A percentile compares a stretch with the other conserved stretches of the same genome.
These are phyloP conservation scores for Tetrax tetrax DNA, from an alignment of 2,113 vertebrate genomes.

Conservation along the genomic window DNA sequence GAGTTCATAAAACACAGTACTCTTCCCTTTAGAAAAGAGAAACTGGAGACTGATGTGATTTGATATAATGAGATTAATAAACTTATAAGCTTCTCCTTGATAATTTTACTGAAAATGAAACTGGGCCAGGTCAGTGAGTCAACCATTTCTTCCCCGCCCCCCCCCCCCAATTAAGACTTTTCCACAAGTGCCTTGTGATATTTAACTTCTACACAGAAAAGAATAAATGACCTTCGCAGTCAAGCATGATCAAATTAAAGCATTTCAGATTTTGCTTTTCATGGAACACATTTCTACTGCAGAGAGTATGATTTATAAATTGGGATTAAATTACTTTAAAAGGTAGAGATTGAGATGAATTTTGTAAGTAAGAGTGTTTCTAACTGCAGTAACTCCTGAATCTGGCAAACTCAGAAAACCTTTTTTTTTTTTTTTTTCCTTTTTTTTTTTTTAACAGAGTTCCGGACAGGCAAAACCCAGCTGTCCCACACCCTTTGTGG, in stretches of 20 bases:
- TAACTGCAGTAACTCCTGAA: conserved; percentile 17
- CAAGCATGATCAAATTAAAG: neutral
- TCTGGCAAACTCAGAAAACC: neutral
- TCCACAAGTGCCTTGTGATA: neutral
- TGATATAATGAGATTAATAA: neutral
- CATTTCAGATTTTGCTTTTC: neutral
- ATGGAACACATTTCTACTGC: neutral
- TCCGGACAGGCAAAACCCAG: conserved; percentile 97
- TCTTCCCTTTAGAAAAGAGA: neutral
- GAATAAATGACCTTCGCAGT: neutral
- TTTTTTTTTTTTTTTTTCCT: neutral
- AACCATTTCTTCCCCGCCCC: neutral
- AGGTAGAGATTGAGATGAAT: neutral
- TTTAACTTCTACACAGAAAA: neutral
- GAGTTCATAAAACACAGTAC: neutral
- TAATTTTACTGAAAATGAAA: conserved; percentile 1
- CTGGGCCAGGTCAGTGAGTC: neutral
- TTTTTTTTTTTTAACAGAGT: conserved; percentile 81
- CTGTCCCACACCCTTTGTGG: conserved; percentile 97
- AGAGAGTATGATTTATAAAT: neutral
- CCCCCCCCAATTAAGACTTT: neutral
- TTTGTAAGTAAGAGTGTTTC: neutral
- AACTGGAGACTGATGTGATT: neutral
- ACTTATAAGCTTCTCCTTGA: neutral
- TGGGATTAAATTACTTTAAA: neutral